Conservation (phyloP, 1,140 invertebrate species). For the Solenopsis invicta region DNA sequence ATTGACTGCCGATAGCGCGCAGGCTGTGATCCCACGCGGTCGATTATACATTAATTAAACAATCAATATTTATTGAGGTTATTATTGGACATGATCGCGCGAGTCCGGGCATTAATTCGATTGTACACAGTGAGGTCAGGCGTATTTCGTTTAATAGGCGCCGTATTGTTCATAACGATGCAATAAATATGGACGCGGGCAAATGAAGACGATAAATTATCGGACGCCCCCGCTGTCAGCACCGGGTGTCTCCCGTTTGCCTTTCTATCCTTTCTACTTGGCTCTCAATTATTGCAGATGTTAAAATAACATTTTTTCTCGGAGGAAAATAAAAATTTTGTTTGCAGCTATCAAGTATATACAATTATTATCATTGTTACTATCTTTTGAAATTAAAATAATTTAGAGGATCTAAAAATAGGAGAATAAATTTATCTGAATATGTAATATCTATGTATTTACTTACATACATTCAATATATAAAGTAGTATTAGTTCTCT, state of each 20-base stretch:
- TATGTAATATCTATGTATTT: neutral
- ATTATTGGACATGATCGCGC: slow-evolving; percentile 77
- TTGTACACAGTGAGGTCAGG: slow-evolving; percentile 73
- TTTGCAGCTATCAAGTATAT: neutral
- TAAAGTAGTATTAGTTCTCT: neutral
- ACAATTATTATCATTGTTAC: neutral
- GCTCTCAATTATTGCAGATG: slow-evolving; percentile 19
- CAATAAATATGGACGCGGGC: slow-evolving; percentile 85
- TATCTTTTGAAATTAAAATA: neutral
- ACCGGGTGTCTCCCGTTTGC: slow-evolving; percentile 55
- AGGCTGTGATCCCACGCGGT: slow-evolving; percentile 71
- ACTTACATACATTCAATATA: neutral
- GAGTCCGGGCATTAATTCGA: slow-evolving; percentile 81
- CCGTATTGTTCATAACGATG: slow-evolving; percentile 86
- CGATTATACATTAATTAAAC: slow-evolving; percentile 85
- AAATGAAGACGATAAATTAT: slow-evolving; percentile 86
- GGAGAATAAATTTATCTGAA: neutral
- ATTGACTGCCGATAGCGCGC: slow-evolving; percentile 76
- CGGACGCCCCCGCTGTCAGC: slow-evolving; percentile 83
- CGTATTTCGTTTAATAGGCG: slow-evolving; percentile 84
- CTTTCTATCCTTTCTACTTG: slow-evolving; percentile 36
- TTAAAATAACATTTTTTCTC: neutral
- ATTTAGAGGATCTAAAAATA: neutral
- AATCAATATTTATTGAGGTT: slow-evolving; percentile 86
- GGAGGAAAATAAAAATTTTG: neutral